phyloP scores from a whole-genome alignment of 2,797 vertebrate species.

The Crenichthys baileyi region DNA sequence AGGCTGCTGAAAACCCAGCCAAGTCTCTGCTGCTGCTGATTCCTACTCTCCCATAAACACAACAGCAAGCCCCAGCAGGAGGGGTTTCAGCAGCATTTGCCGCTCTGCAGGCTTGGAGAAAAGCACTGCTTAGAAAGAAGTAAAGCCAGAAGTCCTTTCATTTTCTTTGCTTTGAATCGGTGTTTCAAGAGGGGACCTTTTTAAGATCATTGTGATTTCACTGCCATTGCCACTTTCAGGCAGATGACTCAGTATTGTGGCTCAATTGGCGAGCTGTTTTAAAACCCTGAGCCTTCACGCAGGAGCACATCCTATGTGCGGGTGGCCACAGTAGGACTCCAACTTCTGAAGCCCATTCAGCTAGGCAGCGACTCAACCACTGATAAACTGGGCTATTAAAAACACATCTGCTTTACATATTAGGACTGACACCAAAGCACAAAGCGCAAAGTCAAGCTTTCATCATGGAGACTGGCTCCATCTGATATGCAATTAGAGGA shows the following conservation, averaged over 20 bases:
- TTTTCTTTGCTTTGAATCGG: conserved; percentile 6
- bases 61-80: conserved; percentile 29
- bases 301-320: conserved; percentile 58
- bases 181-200: conserved; percentile 1
- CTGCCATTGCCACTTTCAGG: background rate
- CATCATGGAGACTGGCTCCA: conserved; percentile 77
- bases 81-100: conserved; percentile 12
- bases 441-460: conserved; percentile 73
- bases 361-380: conserved; percentile 55
- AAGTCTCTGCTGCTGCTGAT: conserved; percentile 61
- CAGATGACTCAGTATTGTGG: conserved; percentile 11
- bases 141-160: background rate
- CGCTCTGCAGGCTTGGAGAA: conserved; percentile 1
- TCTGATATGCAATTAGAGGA: conserved; percentile 73
- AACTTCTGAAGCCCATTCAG: conserved; percentile 55
- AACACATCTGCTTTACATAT: conserved; percentile 83
- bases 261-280: conserved; percentile 3
- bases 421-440: conserved; percentile 75
- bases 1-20: conserved; percentile 39
- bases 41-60: conserved; percentile 45
- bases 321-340: conserved; percentile 70
- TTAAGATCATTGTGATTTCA: conserved; percentile 6
- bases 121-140: conserved; percentile 10
- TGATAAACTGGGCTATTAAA: conserved; percentile 67
- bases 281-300: conserved; percentile 35